Evolutionary conservation across 2,113 vertebrate genomes (phyloP).

Genomic region (Saccopteryx leptura): DNA sequence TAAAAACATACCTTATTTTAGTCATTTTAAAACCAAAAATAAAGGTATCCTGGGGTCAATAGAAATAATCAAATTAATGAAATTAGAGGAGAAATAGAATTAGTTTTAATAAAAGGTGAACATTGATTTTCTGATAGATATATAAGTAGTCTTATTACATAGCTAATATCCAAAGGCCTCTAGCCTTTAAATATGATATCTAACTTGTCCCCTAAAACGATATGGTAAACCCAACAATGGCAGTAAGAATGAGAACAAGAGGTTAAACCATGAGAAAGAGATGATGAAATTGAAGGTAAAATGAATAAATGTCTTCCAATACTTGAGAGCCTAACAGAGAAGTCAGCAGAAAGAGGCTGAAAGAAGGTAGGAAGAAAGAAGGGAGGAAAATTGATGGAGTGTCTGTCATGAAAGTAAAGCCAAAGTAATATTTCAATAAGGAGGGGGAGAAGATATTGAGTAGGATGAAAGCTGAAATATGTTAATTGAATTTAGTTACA

Average conservation of each 20-base stretch:
- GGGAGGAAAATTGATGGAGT: not conserved
- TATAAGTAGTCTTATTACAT: not conserved
- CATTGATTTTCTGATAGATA: not conserved
- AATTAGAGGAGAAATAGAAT: slow-evolving; percentile 21
- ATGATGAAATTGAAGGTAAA: not conserved
- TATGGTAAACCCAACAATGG: not conserved
- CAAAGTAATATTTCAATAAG: not conserved
- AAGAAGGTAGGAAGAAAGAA: not conserved
- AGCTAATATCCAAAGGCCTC: not conserved
- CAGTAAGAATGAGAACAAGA: not conserved
- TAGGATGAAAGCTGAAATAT: not conserved
- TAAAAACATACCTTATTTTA: not conserved
- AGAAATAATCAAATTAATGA: slow-evolving; percentile 9
- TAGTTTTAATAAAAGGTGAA: slow-evolving; percentile 30
- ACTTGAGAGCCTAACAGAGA: not conserved
- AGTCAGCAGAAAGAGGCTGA: not conserved
- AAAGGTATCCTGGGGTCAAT: not conserved
- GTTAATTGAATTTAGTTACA: not conserved
- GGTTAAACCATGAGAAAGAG: not conserved
- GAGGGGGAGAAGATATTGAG: not conserved
- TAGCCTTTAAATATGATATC: not conserved
- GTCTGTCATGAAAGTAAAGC: not conserved
- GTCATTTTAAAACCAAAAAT: slow-evolving; percentile 6
- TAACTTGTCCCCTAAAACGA: not conserved
- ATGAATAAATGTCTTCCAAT: not conserved